These are phyloP conservation scores for Serranus cabrilla DNA, from an alignment of 2,797 vertebrate species.

Conservation along the genomic window DNA sequence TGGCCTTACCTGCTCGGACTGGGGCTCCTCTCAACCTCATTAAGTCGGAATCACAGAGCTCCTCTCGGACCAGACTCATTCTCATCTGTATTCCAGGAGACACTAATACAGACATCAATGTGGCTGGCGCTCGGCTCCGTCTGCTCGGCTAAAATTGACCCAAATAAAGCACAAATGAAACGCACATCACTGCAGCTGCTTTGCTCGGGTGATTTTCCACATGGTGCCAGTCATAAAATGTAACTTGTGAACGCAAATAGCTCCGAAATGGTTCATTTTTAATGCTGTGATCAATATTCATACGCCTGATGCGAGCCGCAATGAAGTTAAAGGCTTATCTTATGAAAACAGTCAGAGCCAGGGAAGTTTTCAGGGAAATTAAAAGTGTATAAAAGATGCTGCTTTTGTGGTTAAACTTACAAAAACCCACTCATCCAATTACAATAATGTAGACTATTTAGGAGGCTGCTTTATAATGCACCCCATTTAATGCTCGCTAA, in stretches of 20 bases:
- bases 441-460: conserved; percentile 37
- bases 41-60: conserved; percentile 68
- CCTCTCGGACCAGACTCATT: conserved; percentile 37
- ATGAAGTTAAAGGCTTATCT: conserved; percentile 17
- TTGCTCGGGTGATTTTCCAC: conserved; percentile 25
- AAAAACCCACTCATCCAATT: conserved; percentile 34
- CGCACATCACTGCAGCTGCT: conserved; percentile 25
- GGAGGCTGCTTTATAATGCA: conserved; percentile 37
- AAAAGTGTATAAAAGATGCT: conserved; percentile 28
- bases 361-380: conserved; percentile 17
- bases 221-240: conserved; percentile 23
- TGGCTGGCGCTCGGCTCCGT: conserved; percentile 46
- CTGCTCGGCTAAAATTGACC: conserved; percentile 59
- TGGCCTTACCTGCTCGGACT: conserved; percentile 55
- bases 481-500: conserved; percentile 40
- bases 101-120: conserved; percentile 62
- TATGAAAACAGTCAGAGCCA: conserved; percentile 1
- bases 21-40: conserved; percentile 68
- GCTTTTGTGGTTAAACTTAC: conserved; percentile 29
- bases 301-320: conserved; percentile 12
- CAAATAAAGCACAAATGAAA: conserved; percentile 53
- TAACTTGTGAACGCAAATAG: conserved; percentile 25
- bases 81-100: conserved; percentile 73
- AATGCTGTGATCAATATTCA: conserved; percentile 47
- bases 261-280: conserved; percentile 16